Evolutionary conservation across 2,113 vertebrate genomes (phyloP), one percentile per base, ranked within the genome.

Genomic region (Nesogale talazaci): DNA sequence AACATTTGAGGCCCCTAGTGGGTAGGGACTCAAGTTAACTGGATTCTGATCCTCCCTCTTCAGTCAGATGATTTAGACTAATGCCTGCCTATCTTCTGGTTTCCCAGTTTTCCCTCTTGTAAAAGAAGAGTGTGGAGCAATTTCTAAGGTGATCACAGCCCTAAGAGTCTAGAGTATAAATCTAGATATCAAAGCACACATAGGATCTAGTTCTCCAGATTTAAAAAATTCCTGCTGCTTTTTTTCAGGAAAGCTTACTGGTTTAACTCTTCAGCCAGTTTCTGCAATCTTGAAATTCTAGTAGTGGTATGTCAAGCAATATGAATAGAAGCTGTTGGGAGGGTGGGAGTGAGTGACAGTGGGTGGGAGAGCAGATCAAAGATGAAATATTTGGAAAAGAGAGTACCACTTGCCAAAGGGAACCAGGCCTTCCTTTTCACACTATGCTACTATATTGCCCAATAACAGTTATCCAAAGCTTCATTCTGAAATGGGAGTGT

Each of bases 261-360:
- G 3, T 67, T 93, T 75, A 87, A 67, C 84, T 6, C 29, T 88
- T 25, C 67, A 81, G 40, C 6, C 25, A 56, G n/a, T 89, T 94
- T 90, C 65, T 94, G 42, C 46, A 89, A 79, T 86, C 1, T 5
- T 61, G 20, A 92, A 87, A 69, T 63, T 94, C 72, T 46, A 96
- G 82, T 36, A 75, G 92, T 94, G 89, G 78, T 52, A 88, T 85
- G 61, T 80, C 56, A 67, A 65, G 80, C 77, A 86, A 23, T 29
- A 78, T 46, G 74, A 74, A 95, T 38, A 78, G 70, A 81, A 92
- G 67, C 81, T 94, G 69, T 88, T 93, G 91, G 91, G 38, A 63
- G 77, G 56, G 89, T 94, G 94, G 92, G 94, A 69, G 92, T 93
- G 86, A 92, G 77, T 93, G 81, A 87, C 87, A 87, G 78, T 72